A percentile compares a stretch with the other conserved stretches of the same genome.
phyloP scores from a whole-genome alignment of 1,140 invertebrate genomes.

The Probaryconus sp. region DNA sequence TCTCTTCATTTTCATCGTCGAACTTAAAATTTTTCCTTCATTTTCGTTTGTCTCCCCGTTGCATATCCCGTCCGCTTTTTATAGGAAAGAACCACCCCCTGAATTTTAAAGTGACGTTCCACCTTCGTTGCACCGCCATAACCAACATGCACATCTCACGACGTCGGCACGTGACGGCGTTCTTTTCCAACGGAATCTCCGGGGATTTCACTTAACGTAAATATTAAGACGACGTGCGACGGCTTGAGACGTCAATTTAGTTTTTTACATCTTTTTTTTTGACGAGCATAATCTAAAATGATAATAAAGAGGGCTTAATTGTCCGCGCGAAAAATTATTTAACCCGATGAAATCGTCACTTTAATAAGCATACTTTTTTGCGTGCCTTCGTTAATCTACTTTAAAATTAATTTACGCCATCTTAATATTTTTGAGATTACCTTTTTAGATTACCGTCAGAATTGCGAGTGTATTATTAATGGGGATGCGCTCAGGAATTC shows the following conservation, averaged over 20 bases:
- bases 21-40: constrained; percentile 7
- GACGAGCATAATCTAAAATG: constrained; percentile 16
- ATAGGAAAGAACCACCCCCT: background rate
- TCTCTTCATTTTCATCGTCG: background rate
- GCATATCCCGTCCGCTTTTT: constrained; percentile 30
- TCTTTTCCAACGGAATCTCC: constrained; percentile 43
- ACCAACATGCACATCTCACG: constrained; percentile 31
- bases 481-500: too few species aligned
- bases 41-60: constrained; percentile 12
- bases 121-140: constrained; percentile 17
- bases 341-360: too few species aligned
- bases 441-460: too few species aligned
- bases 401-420: too few species aligned
- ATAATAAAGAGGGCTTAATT: constrained; percentile 18
- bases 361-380: too few species aligned
- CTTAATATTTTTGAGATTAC: too few species aligned
- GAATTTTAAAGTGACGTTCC: constrained; percentile 40
- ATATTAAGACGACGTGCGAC: constrained; percentile 49
- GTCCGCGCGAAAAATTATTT: too few species aligned
- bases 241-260: constrained; percentile 16
- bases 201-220: constrained; percentile 58
- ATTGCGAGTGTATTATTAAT: constrained; percentile 13
- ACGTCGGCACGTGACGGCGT: constrained; percentile 51
- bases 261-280: constrained; percentile 8
- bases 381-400: too few species aligned